Evolutionary conservation across 2,888 invertebrate genomes (phyloP).

Genomic region (Deroplatys truncata): DNA sequence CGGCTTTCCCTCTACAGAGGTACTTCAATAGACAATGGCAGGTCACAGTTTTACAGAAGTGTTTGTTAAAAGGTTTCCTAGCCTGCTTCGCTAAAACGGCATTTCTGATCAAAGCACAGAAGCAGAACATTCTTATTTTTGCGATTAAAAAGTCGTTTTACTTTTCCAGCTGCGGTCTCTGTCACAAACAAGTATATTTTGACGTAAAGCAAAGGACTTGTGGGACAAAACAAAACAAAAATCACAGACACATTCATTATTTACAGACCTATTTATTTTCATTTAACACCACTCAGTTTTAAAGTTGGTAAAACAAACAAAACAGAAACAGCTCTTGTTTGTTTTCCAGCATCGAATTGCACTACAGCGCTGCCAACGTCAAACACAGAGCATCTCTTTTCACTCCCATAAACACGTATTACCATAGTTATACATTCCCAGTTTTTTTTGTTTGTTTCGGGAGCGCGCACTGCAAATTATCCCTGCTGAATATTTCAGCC

Average conservation of each 20-base stretch:
- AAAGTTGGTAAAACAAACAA: neutral
- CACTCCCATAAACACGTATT: neutral
- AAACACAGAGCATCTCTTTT: neutral
- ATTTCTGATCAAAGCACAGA: too few species aligned
- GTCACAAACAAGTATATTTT: too few species aligned
- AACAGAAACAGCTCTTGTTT: neutral
- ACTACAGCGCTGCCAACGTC: neutral
- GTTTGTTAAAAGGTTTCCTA: too few species aligned
- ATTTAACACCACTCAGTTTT: neutral
- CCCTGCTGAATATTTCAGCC: neutral
- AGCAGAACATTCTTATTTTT: too few species aligned
- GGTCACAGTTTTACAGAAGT: too few species aligned
- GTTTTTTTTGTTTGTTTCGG: neutral
- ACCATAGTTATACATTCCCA: neutral
- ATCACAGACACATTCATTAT: neutral
- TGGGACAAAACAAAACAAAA: neutral
- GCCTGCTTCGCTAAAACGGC: too few species aligned
- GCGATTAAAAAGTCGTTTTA: too few species aligned
- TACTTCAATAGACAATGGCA: too few species aligned
- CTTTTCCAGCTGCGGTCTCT: too few species aligned
- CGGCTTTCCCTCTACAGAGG: too few species aligned
- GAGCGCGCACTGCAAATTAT: neutral
- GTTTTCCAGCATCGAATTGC: neutral
- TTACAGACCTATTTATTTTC: neutral
- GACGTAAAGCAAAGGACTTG: neutral